Percentiles rank a stretch among this genome's conserved stretches.
Evolutionary conservation across 1,140 invertebrate species (phyloP).

Genomic region (Bilobella aurantiaca): DNA sequence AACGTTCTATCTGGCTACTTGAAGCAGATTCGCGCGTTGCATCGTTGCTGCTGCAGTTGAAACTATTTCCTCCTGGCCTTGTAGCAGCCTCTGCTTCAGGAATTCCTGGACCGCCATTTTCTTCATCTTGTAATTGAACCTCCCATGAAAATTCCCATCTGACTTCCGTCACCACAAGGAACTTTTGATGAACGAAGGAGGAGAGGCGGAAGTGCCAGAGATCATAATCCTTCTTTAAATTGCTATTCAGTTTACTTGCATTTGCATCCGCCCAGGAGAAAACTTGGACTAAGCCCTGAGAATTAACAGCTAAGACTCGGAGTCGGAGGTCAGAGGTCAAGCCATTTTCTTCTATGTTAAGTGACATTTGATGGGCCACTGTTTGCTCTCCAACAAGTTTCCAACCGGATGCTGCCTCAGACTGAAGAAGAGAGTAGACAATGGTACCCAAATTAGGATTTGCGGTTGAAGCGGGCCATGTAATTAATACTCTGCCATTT

Average conservation of each 20-base stretch:
- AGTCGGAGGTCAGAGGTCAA: background rate
- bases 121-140: no score
- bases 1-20: no score
- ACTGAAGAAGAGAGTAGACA: background rate
- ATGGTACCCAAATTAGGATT: background rate
- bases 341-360: background rate
- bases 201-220: slow-evolving; percentile 52
- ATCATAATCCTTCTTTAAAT: background rate
- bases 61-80: slow-evolving; percentile 1
- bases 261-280: no score
- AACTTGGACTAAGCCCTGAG: background rate
- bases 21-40: no score
- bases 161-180: slow-evolving; percentile 26
- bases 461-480: background rate
- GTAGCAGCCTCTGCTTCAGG: background rate
- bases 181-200: slow-evolving; percentile 56
- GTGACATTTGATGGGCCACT: background rate
- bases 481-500: no score
- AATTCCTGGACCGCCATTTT: background rate
- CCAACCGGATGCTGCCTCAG: background rate
- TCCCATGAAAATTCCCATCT: slow-evolving; percentile 19
- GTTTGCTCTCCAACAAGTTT: background rate
- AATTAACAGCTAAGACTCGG: slow-evolving; percentile 1
- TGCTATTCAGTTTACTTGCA: background rate
- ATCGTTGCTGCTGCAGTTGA: no score